A percentile compares a stretch with the other conserved stretches of the same genome.
phyloP scores from a whole-genome alignment of 2,888 invertebrate species.

The Nipponacmea schrenckii region DNA sequence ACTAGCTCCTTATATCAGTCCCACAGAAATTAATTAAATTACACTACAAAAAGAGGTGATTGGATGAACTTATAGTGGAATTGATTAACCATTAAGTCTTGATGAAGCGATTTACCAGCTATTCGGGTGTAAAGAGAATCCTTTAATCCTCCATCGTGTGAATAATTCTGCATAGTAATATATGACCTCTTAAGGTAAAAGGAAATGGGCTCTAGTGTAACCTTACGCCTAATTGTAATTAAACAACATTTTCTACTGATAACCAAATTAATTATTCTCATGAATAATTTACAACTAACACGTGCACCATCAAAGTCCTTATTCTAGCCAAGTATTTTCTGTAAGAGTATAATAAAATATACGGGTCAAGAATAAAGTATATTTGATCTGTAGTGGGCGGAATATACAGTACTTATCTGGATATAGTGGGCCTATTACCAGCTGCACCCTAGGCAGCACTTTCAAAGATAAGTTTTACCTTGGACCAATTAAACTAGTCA shows the following conservation, averaged over 20 bases:
- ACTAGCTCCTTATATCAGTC: neutral
- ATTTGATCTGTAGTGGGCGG: too few species aligned
- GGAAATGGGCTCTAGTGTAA: neutral
- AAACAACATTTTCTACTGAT: neutral
- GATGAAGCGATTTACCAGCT: neutral
- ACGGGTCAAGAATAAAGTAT: too few species aligned
- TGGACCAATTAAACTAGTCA: too few species aligned
- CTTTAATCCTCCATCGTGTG: neutral
- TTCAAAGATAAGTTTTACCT: too few species aligned
- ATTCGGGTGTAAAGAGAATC: neutral
- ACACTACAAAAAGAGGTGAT: neutral
- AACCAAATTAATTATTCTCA: too few species aligned
- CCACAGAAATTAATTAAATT: neutral
- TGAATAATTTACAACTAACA: too few species aligned
- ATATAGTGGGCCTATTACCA: too few species aligned
- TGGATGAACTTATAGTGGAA: neutral
- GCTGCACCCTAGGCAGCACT: too few species aligned
- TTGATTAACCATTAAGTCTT: neutral
- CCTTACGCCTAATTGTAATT: neutral
- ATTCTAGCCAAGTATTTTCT: too few species aligned
- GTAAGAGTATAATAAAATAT: too few species aligned
- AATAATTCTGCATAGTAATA: neutral
- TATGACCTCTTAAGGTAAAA: neutral
- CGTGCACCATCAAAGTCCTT: too few species aligned
- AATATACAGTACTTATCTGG: too few species aligned